Evolutionary conservation across 2,888 invertebrate genomes (phyloP), one percentile per base, ranked within the genome.

Genomic region (Altica lythri): DNA sequence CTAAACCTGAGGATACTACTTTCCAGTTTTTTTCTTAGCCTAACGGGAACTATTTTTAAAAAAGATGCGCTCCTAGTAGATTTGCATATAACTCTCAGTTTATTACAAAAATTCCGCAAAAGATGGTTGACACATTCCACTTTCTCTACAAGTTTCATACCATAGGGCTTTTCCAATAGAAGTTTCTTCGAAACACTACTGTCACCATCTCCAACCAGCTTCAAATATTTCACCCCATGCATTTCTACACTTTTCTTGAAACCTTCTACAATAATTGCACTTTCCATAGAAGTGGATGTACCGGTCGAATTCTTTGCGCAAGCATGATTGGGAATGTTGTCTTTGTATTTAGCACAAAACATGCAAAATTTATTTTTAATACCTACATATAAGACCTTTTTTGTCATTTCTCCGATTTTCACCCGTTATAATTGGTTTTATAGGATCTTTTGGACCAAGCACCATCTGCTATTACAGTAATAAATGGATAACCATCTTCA

Each of bases 401-500:
- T n/a, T n/a, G n/a, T n/a, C n/a, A n/a, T n/a, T n/a, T n/a, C n/a
- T n/a, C n/a, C n/a, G n/a, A n/a, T n/a, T n/a, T n/a, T n/a, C n/a
- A n/a, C n/a, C n/a, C 74, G 74, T 56, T 46, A 37, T 59, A 63
- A 38, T 55, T 56, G 2, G 42, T 40, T 25, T 45, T 49, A 38
- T 68, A 65, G 4, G 65, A 66, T 14, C 67, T 35, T 53, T 68
- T 66, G 10, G 52, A 53, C 67, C 65, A 69, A 14, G 63, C 65
- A 32, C 67, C 68, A 51, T 68, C 66, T 25, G 60, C 64, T 45
- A 69, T 57, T 19, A 70, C 68, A n/a, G 64, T 61, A 16, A 68
- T 62, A 14, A 51, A 51, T 77, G 79, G 79, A 78, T 78, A 77
- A 79, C 89, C 91, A 90, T 67, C 55, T n/a, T 27, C 30, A 43